phyloP scores from a whole-genome alignment of 2,113 vertebrate species.

The Mesembrinibis cayennensis region DNA sequence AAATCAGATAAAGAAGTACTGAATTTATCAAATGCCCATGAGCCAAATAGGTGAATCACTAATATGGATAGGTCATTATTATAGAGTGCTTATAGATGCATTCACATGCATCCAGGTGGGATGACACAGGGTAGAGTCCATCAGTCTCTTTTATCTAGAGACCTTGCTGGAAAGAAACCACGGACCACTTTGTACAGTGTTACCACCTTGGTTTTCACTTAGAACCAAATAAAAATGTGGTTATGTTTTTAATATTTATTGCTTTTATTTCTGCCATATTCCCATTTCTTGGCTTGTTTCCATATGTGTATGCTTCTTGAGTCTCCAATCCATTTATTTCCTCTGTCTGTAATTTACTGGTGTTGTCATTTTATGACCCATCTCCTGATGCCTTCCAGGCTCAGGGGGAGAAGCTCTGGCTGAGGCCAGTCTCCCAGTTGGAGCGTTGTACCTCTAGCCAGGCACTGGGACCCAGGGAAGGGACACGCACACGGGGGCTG shows the following conservation, averaged over 20 bases:
- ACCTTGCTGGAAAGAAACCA: neutral
- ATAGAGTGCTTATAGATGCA: neutral
- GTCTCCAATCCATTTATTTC: neutral
- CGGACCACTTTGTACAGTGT: neutral
- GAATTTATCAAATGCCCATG: neutral
- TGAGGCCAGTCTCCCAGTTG: neutral
- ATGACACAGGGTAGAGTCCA: neutral
- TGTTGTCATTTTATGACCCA: neutral
- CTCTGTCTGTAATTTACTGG: neutral
- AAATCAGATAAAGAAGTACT: neutral
- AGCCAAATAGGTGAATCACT: neutral
- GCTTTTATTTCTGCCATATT: neutral
- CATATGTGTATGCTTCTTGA: neutral
- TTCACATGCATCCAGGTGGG: neutral
- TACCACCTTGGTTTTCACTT: neutral
- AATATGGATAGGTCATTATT: neutral
- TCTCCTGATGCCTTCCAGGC: neutral
- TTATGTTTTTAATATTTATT: neutral
- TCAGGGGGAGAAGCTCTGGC: neutral
- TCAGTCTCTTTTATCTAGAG: neutral
- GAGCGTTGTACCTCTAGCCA: fast-evolving
- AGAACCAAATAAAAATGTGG: neutral
- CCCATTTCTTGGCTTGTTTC: neutral
- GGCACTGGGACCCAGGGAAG: fast-evolving
- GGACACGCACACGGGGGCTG: fast-evolving